Base-by-base conservation (phyloP, 2,888 invertebrate species). In the Cotesia congregata region DNA sequence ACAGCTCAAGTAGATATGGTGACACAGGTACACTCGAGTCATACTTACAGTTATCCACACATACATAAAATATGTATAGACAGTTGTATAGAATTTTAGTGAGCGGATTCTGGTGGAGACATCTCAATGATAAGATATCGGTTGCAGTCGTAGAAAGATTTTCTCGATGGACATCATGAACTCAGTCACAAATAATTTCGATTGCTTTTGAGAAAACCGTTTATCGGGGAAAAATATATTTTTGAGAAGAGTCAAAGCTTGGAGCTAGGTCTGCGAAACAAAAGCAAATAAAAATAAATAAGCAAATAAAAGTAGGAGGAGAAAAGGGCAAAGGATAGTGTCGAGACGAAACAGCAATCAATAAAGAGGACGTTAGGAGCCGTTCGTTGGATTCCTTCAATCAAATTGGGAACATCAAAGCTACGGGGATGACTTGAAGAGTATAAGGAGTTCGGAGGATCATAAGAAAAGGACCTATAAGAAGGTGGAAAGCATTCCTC, bases 381-480 rank as follows among this genome's bases (percentile, higher is more conserved):
- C 84, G 86, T 85, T 86, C 85, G 84, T 82, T 82, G 86, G 86
- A 89, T 89, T 89, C 88, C 86, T 89, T 89, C 89, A 89, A 89
- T 89, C 88, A 88, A 89, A 89, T 89, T 89, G 88, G 88, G 86
- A 85, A 89, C 89, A 89, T 89, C 89, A 89, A 89, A 89, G 89
- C 86, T 85, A 82, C 85, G 84, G 83, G 78, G 70, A 83, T 81
- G 82, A 86, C 82, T 81, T 85, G 84, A 83, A 78, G 77, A 79
- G 80, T 76, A 78, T 79, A 80, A 75, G 30, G 67, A 69, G 30
- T 9, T 61, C 12, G 20, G 50, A 80, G 74, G 77, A 72, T 78
- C 67, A 74, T 67, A 75, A 65, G 76, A 73, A 72, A 70, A 68
- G 62, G 76, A 74, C 74, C 72, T 38, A 61, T 38, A 61, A 72